Conservation (phyloP, 2,888 invertebrate species). For the Dicyrtomina minuta region DNA sequence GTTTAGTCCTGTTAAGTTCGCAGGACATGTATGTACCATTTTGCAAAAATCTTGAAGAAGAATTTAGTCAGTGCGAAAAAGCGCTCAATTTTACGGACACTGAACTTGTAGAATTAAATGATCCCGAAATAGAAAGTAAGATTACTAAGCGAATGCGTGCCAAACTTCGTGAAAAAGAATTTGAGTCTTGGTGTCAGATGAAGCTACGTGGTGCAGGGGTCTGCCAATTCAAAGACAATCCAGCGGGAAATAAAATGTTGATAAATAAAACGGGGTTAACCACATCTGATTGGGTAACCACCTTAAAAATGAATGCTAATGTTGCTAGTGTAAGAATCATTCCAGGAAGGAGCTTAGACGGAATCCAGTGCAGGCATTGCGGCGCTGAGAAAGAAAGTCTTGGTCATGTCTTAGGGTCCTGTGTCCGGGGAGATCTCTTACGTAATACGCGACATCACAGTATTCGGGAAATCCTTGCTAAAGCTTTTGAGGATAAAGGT, state of each 20-base stretch:
- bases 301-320: conserved; percentile 27
- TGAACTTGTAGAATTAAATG: not conserved
- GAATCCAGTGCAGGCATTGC: not conserved
- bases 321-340: conserved; percentile 17
- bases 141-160: not conserved
- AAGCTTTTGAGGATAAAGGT: not conserved
- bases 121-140: not conserved
- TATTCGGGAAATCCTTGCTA: not conserved
- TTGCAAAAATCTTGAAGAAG: not conserved
- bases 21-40: conserved; percentile 12
- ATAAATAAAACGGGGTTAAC: conserved; percentile 10
- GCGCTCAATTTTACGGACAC: not conserved
- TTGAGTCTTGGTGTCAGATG: conserved; percentile 13
- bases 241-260: conserved; percentile 1
- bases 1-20: not conserved
- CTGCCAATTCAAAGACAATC: not conserved
- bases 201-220: conserved; percentile 22
- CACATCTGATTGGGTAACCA: conserved; percentile 16
- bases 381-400: not conserved
- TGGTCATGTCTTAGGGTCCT: not conserved
- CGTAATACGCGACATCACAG: not conserved
- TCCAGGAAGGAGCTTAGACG: conserved; percentile 18
- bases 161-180: conserved; percentile 8
- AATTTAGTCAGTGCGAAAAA: not conserved
- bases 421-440: not conserved